Evolutionary conservation across 1,140 invertebrate species (phyloP).

Genomic region (Nephila pilipes): DNA sequence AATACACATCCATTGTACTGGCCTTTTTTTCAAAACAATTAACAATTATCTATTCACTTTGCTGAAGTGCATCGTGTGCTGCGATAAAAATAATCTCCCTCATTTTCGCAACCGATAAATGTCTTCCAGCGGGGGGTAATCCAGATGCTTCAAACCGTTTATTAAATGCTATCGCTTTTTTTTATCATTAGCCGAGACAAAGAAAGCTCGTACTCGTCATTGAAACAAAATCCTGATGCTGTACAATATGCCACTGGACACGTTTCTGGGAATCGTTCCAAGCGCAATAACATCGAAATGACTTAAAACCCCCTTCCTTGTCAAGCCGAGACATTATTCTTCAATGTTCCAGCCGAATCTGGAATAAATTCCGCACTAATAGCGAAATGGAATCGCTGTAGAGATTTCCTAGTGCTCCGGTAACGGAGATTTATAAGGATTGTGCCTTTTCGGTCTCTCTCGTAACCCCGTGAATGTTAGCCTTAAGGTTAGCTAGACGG

Average conservation of each 20-base stretch:
- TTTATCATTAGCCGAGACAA: conserved; percentile 13
- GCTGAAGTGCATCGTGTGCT: no score
- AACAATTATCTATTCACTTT: no score
- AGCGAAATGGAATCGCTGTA: not conserved
- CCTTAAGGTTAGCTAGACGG: not conserved
- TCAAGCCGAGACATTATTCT: conserved; percentile 15
- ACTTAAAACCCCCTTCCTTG: conserved; percentile 31
- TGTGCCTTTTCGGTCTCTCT: not conserved
- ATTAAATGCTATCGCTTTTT: not conserved
- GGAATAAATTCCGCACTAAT: conserved; percentile 43
- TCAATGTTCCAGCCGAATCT: not conserved
- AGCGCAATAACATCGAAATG: conserved; percentile 30
- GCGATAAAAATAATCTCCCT: not conserved
- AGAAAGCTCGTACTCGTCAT: not conserved
- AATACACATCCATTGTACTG: no score
- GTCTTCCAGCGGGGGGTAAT: not conserved
- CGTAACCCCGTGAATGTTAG: not conserved
- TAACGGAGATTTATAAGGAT: not conserved
- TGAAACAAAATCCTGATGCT: not conserved
- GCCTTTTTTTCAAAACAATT: no score
- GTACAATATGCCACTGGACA: conserved; percentile 6
- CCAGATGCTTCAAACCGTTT: not conserved
- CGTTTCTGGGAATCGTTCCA: conserved; percentile 55
- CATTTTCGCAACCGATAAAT: not conserved
- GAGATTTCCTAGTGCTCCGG: not conserved